phyloP scores from a whole-genome alignment of 2,113 vertebrate genomes.

The Nothocercus julius region DNA sequence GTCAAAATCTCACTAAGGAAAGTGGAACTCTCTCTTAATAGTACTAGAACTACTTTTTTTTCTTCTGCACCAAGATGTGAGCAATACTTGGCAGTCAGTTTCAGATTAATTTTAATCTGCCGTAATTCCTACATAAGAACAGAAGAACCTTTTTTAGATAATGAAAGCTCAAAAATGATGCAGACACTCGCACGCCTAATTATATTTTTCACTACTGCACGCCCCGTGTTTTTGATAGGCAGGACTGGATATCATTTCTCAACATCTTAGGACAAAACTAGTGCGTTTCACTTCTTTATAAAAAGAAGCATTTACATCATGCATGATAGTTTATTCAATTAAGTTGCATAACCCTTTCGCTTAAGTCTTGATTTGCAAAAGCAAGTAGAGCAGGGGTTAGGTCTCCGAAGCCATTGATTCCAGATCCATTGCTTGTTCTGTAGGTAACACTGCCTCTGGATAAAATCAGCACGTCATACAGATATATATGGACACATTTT shows the following conservation, averaged over 20 bases:
- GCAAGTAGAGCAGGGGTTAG: neutral
- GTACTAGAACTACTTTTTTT: neutral
- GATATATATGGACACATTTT: neutral
- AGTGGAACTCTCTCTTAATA: neutral
- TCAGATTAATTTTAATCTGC: neutral
- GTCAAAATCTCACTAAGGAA: neutral
- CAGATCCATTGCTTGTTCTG: neutral
- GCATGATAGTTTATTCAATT: neutral
- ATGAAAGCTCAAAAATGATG: neutral
- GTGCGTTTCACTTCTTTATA: neutral
- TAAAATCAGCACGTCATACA: neutral
- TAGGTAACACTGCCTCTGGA: neutral
- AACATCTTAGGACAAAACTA: neutral
- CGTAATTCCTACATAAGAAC: neutral
- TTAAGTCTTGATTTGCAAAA: neutral
- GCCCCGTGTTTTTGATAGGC: neutral
- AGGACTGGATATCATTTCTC: neutral
- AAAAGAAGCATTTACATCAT: neutral
- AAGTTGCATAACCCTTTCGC: neutral
- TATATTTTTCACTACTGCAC: neutral
- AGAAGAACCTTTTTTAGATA: neutral
- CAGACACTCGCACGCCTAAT: neutral
- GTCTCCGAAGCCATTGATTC: neutral
- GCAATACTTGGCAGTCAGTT: neutral
- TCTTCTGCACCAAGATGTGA: neutral